A percentile compares a stretch with the other conserved stretches of the same genome.
These are phyloP conservation scores for Amaurobius ferox DNA, from an alignment of 2,888 invertebrate species.

Conservation along the genomic window DNA sequence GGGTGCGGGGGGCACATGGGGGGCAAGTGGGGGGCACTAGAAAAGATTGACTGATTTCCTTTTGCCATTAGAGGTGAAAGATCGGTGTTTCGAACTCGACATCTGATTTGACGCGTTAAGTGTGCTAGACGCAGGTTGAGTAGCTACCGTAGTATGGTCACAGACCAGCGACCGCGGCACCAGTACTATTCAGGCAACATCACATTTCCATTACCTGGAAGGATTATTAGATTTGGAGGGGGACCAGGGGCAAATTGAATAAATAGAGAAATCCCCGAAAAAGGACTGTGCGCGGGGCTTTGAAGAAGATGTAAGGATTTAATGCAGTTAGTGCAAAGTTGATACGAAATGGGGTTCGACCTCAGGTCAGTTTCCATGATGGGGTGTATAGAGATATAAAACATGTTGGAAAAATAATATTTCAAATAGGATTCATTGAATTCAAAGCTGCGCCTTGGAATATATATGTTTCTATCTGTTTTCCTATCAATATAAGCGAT, in stretches of 20 bases:
- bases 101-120: conserved; percentile 51
- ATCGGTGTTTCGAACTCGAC: conserved; percentile 42
- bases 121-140: conserved; percentile 4
- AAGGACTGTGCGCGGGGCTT: not conserved
- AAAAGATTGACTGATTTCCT: conserved; percentile 45
- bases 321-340: too few species aligned
- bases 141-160: conserved; percentile 18
- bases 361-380: too few species aligned
- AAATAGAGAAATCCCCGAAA: not conserved
- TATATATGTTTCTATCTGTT: too few species aligned
- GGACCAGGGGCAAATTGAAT: conserved; percentile 21
- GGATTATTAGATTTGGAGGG: conserved; percentile 47
- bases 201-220: conserved; percentile 68
- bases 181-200: conserved; percentile 51
- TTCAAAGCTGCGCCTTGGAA: too few species aligned
- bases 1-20: not conserved
- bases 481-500: too few species aligned
- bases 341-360: too few species aligned
- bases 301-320: not conserved
- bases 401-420: too few species aligned
- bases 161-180: conserved; percentile 40
- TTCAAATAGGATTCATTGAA: too few species aligned
- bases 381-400: too few species aligned
- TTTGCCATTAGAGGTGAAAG: conserved; percentile 27
- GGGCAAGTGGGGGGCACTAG: not conserved